These are phyloP conservation scores for Luperina testacea DNA, from an alignment of 2,888 invertebrate genomes.

Conservation along the genomic window DNA sequence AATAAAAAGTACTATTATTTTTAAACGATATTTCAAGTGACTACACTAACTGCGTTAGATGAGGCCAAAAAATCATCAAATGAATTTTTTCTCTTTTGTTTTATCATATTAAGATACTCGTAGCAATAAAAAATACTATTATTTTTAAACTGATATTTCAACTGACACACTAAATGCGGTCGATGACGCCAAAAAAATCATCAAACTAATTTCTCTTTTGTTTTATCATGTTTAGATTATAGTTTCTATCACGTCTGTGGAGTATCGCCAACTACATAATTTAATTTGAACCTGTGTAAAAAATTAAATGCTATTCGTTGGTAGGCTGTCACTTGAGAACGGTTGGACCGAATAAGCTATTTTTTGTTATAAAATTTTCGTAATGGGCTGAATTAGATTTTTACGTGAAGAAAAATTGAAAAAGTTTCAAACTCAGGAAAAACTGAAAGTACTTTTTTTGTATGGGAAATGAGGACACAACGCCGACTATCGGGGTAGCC, in stretches of 20 bases:
- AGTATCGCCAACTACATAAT: too few relatives aligned
- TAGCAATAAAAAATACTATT: too few relatives aligned
- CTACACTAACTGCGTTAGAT: not conserved
- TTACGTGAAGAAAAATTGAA: not conserved
- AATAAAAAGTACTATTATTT: too few relatives aligned
- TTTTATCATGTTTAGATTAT: too few relatives aligned
- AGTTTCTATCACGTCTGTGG: too few relatives aligned
- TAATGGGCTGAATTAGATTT: not conserved
- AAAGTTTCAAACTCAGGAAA: not conserved
- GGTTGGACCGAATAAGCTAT: not conserved
- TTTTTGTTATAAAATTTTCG: not conserved
- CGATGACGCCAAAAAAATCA: not conserved
- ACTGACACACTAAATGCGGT: too few relatives aligned
- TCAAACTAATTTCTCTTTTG: not conserved
- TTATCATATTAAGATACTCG: too few relatives aligned
- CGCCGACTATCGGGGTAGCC: too few relatives aligned
- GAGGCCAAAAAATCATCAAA: not conserved
- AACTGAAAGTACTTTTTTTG: not conserved
- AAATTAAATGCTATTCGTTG: not conserved
- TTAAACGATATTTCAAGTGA: too few relatives aligned
- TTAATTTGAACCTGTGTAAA: too few relatives aligned
- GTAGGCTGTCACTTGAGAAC: not conserved
- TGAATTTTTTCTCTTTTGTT: too few relatives aligned
- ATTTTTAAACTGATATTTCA: too few relatives aligned
- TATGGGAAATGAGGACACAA: not conserved